Evolutionary conservation across 2,113 vertebrate species (phyloP).

Genomic region (Chaetodon trifascialis): DNA sequence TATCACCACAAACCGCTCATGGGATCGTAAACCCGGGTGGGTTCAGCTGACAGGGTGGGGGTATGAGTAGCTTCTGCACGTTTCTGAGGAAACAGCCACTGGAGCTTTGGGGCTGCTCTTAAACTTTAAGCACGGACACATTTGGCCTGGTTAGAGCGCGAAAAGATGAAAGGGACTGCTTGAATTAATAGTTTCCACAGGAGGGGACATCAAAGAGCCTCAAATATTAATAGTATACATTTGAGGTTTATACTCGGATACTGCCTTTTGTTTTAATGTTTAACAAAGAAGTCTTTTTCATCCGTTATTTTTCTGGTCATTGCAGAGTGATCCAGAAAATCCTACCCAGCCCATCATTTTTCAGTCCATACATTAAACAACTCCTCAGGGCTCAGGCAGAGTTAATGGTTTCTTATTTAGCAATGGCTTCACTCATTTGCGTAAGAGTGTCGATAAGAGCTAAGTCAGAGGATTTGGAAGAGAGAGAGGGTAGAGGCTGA

Average conservation of each 20-base stretch:
- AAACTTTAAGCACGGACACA: constrained; percentile 58
- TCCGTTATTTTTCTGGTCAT: constrained; percentile 23
- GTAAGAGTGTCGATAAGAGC: not conserved
- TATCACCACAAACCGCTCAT: constrained; percentile 13
- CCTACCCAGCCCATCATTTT: not conserved
- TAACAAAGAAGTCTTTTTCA: constrained; percentile 27
- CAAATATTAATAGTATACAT: constrained; percentile 55
- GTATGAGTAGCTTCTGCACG: constrained; percentile 29
- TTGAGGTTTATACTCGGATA: constrained; percentile 36
- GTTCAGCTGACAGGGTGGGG: constrained; percentile 40
- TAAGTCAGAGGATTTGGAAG: not conserved
- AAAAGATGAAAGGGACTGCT: constrained; percentile 59
- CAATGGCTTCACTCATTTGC: not conserved
- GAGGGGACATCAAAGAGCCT: constrained; percentile 71
- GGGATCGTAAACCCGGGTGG: constrained; percentile 9
- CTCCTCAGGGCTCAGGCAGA: not conserved
- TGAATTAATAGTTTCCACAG: constrained; percentile 67
- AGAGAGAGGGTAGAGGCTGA: not conserved
- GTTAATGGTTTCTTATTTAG: not conserved
- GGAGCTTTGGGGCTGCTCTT: constrained; percentile 38
- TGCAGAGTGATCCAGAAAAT: not conserved
- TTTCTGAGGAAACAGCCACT: constrained; percentile 20
- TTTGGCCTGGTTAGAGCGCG: constrained; percentile 54
- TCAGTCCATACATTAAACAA: not conserved
- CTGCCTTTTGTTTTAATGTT: constrained; percentile 61